phyloP scores from a whole-genome alignment of 2,888 invertebrate genomes.

The Beris chalybata region DNA sequence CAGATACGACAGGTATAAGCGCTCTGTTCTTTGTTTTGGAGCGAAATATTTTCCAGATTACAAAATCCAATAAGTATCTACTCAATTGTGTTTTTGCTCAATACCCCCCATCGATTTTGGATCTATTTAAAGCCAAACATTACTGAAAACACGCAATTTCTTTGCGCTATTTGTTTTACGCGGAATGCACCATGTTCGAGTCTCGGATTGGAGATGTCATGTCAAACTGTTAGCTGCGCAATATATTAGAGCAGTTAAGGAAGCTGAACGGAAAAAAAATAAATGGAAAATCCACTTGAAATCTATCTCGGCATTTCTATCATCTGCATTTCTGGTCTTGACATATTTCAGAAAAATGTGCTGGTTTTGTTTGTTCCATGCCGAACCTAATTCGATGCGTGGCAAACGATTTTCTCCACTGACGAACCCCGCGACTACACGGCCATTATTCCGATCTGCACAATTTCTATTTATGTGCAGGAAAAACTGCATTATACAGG shows the following conservation, averaged over 20 bases:
- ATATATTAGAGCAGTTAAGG: slow-evolving; percentile 1
- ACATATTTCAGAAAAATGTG: slow-evolving; percentile 17
- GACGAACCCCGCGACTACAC: neutral
- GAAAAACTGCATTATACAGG: no score
- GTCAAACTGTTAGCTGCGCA: slow-evolving; percentile 1
- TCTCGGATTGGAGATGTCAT: slow-evolving; percentile 21
- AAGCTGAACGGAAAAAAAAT: slow-evolving; percentile 1
- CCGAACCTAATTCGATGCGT: neutral
- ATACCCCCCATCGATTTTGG: slow-evolving; percentile 18
- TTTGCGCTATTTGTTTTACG: slow-evolving; percentile 3
- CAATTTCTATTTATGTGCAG: slow-evolving; percentile 2
- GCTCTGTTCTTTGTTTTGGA: neutral
- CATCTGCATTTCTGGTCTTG: slow-evolving; percentile 22
- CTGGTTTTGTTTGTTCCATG: slow-evolving; percentile 2
- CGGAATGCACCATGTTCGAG: slow-evolving; percentile 2
- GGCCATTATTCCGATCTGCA: neutral
- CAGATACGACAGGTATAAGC: no score
- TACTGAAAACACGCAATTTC: slow-evolving; percentile 23
- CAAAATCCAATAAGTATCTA: slow-evolving; percentile 25
- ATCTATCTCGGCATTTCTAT: slow-evolving; percentile 16
- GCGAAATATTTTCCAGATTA: slow-evolving; percentile 29
- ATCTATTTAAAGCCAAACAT: slow-evolving; percentile 28
- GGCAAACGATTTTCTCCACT: neutral
- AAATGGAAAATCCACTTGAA: neutral
- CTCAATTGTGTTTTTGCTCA: slow-evolving; percentile 20